Conservation (phyloP, 2,888 invertebrate genomes). For the Lithophane leautieri region DNA sequence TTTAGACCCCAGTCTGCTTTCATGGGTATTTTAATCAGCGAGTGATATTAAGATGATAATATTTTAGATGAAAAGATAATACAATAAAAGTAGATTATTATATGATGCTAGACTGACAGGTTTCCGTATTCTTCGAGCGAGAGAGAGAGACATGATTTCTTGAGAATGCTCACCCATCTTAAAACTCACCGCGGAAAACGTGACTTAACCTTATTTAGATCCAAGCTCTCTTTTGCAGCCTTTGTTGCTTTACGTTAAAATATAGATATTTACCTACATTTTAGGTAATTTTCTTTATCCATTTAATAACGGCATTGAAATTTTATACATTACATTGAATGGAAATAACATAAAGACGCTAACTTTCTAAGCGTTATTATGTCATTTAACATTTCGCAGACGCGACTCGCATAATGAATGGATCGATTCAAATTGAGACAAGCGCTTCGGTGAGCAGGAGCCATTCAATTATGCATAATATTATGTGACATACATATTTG, state of each 20-base stretch:
- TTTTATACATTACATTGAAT: not conserved
- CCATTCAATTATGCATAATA: constrained; percentile 43
- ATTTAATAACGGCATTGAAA: not conserved
- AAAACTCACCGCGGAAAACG: not conserved
- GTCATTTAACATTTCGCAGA: constrained; percentile 28
- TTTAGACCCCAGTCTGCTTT: too few relatives aligned
- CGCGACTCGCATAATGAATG: constrained; percentile 44
- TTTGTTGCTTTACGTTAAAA: not conserved
- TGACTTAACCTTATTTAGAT: not conserved
- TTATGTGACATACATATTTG: constrained; percentile 15
- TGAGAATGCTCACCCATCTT: not conserved
- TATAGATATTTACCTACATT: not conserved
- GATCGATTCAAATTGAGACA: constrained; percentile 38
- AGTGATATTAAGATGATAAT: not conserved
- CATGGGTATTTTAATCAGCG: not conserved
- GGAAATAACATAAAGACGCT: constrained; percentile 11
- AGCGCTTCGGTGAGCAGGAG: constrained; percentile 31
- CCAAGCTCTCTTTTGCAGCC: not conserved
- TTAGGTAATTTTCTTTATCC: not conserved
- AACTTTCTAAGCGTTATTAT: constrained; percentile 18
- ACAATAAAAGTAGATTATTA: too few relatives aligned
- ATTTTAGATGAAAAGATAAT: not conserved
- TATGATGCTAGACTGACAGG: too few relatives aligned
- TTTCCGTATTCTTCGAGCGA: too few relatives aligned
- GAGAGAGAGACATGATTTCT: not conserved